A percentile compares a stretch with the other conserved stretches of the same genome.
Evolutionary conservation across 2,888 invertebrate species (phyloP).

Genomic region (Cryptocephalus primarius): DNA sequence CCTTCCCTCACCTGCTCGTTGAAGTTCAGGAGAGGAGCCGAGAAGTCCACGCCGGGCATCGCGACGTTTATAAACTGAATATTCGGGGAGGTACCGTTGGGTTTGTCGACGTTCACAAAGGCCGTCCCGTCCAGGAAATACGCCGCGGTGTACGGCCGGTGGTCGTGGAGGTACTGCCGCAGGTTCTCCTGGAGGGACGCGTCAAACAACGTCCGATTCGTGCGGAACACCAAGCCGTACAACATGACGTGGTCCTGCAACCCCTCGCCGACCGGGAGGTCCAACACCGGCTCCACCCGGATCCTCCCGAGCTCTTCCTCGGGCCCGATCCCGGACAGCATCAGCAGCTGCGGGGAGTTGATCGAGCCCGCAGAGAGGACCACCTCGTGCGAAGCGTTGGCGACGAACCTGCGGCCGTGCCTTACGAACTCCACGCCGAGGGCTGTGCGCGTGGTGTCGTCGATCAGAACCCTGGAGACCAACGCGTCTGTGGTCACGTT

Average conservation of each 20-base stretch:
- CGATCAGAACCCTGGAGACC: constrained; percentile 8
- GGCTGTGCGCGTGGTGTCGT: background rate
- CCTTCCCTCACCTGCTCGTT: no score
- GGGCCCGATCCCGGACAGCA: constrained; percentile 10
- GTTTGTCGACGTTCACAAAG: no score
- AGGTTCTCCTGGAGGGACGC: background rate
- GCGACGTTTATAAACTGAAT: no score
- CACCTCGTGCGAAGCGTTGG: constrained; percentile 50
- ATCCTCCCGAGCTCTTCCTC: constrained; percentile 2
- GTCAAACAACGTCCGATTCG: background rate
- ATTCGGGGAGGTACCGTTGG: no score
- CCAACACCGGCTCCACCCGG: constrained; percentile 1
- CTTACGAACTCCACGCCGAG: constrained; percentile 26
- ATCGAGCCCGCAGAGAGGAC: constrained; percentile 43
- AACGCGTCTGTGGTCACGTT: constrained; percentile 45
- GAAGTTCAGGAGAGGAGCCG: no score
- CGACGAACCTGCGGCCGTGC: constrained; percentile 48
- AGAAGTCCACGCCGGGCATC: no score
- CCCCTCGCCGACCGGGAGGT: constrained; percentile 7
- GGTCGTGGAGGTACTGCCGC: no score
- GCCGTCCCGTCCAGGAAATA: no score
- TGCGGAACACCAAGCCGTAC: constrained; percentile 1
- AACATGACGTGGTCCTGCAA: constrained; percentile 6
- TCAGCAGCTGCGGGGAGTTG: constrained; percentile 7
- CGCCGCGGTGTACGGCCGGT: no score